Base-by-base conservation (phyloP, 2,113 vertebrate species). In the Aplodontia rufa region DNA sequence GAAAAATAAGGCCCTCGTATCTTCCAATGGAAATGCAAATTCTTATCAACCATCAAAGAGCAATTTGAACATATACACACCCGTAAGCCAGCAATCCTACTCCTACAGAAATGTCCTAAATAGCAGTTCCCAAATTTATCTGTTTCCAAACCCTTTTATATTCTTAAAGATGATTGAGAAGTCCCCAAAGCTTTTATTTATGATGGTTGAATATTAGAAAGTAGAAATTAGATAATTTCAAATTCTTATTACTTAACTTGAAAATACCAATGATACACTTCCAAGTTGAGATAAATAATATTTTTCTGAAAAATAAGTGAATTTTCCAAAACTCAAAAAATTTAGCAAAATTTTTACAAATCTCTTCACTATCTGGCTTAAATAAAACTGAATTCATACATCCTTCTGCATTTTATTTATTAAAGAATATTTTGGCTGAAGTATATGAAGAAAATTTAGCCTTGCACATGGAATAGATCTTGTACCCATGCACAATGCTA, bases 251-350 rank as follows among this genome's bases (percentile, higher is more conserved):
- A 64, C 30, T 55, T 68, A 71, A 32, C 40, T 69, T 62, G 30
- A 30, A 60, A 45, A 92, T 74, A 17, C 35, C 3, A 91, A 37
- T 55, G 74, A 84, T 37, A 66, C 30, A 22, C 4, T 28, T 62
- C n/a, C 58, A 42, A 20, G 83, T 68, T 75, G 90, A 91, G 58
- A 90, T 71, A 55, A 66, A 49, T 47, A 83, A 71, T 8, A 83
- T 55, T 86, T 89, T n/a, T 74, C 30, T 24, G 11, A 75, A 88
- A 86, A 83, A 53, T 8, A 60, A 60, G 12, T 35, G 7, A 28
- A 94, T 35, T 93, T 84, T 92, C 51, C 32, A 93, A 92, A 93
- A 35, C n/a, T 40, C 8, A 87, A 90, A 78, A 78, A 87, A 37
- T 62, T n/a, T 26, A 71, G 45, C 64, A 40, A 80, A 58, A 47